Base-by-base conservation (phyloP, 2,888 invertebrate genomes). In the Eledone cirrhosa region DNA sequence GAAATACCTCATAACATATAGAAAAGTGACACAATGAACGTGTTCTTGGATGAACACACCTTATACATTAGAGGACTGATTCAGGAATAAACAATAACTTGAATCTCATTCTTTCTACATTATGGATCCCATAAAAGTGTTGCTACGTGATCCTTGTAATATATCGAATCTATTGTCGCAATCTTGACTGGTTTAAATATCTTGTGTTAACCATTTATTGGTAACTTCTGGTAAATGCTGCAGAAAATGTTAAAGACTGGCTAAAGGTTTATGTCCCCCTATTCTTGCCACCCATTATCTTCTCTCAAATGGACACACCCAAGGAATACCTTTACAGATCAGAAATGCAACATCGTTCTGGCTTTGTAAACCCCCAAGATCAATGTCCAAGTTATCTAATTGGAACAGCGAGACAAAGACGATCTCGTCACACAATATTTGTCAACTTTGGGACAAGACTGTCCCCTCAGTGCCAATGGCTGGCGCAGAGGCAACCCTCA, bases 261-360 rank as follows among this genome's bases (percentile, higher is more conserved):
- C 91, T 95, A 33, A 89, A 92, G 88, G 92, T 92, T 47, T 91
- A 90, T 27, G 92, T 93, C 5, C 93, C 94, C 1, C 90, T 94
- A 27, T 94, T 94, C 86, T 92, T 96, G 63, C 93, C 95, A n/a
- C 97, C 97, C 27, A 92, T 94, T 29, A 92, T 93, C 59, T 97
- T 96, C 90, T 94, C 95, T 41, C 93, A 96, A 82, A 93, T 94
- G 84, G 96, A 96, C 87, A 93, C 92, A 3, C 91, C 92, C 2
- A 83, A 83, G 53, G 88, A 87, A 41, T 91, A 90, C 77, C 83
- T 87, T 74, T 90, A 85, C 81, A 81, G 88, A 77, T 85, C 85
- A 47, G 87, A 87, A 72, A 84, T 86, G 33, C 80, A 80, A n/a
- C 85, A 84, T 48, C 80, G 82, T 77, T 65, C 81, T 41, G 82